Evolutionary conservation across 2,888 invertebrate species (phyloP).

Genomic region (Agrochola macilenta): DNA sequence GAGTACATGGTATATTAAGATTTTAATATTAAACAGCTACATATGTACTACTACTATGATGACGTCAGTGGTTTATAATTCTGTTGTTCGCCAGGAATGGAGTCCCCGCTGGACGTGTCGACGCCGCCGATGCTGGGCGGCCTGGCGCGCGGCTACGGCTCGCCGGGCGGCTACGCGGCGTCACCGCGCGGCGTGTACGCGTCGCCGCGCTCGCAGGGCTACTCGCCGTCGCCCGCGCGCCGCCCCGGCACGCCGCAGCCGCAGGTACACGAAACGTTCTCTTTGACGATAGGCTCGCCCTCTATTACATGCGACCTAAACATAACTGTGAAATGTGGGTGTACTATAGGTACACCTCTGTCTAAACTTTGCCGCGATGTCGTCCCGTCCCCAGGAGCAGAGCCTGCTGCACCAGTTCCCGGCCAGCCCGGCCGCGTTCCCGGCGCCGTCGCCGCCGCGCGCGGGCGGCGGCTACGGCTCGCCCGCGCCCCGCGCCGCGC

Average conservation of each 20-base stretch:
- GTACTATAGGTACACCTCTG: too few relatives aligned
- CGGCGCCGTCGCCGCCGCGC: conserved; percentile 75
- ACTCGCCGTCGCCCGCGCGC: conserved; percentile 80
- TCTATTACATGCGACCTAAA: not conserved
- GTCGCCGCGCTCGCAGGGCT: conserved; percentile 84
- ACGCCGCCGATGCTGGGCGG: conserved; percentile 70
- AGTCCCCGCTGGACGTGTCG: conserved; percentile 74
- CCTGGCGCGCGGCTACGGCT: conserved; percentile 69
- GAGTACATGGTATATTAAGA: too few relatives aligned
- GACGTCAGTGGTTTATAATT: too few relatives aligned
- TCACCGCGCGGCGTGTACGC: conserved; percentile 86
- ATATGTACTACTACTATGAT: too few relatives aligned
- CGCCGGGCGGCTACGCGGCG: conserved; percentile 73
- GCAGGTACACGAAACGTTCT: conserved; percentile 64
- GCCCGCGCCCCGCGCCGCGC: conserved; percentile 70
- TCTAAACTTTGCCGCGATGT: not conserved
- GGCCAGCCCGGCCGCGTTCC: conserved; percentile 79
- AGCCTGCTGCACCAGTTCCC: conserved; percentile 75
- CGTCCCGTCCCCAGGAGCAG: conserved; percentile 18
- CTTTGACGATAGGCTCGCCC: too few relatives aligned
- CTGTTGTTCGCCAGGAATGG: conserved; percentile 69
- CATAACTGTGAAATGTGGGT: too few relatives aligned
- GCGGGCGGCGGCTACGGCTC: conserved; percentile 70
- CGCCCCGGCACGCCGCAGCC: conserved; percentile 82
- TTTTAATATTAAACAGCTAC: too few relatives aligned